Percentiles rank a stretch among this genome's conserved stretches.
phyloP scores from a whole-genome alignment of 2,888 invertebrate genomes.

The Lasius fuliginosus region DNA sequence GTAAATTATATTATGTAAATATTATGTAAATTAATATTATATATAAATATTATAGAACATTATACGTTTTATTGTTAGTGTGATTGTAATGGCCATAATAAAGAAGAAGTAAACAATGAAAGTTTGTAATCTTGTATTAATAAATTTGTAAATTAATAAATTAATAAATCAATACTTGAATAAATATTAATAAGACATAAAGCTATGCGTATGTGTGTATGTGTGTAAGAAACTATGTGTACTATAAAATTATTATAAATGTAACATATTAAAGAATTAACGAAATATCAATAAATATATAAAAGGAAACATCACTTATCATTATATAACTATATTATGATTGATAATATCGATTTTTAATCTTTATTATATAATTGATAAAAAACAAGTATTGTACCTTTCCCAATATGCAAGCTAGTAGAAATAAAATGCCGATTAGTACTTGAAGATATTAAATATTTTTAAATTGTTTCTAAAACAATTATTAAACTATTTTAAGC shows the following conservation, averaged over 20 bases:
- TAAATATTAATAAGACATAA: slow-evolving; percentile 12
- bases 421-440: slow-evolving; percentile 82
- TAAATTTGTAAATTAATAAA: slow-evolving; percentile 15
- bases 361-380: slow-evolving; percentile 56
- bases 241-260: slow-evolving; percentile 18
- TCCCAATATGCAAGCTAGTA: slow-evolving; percentile 85
- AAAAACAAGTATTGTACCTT: slow-evolving; percentile 84
- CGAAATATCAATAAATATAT: neutral
- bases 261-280: slow-evolving; percentile 1
- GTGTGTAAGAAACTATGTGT: neutral
- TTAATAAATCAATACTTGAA: slow-evolving; percentile 11
- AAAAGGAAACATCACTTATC: slow-evolving; percentile 9
- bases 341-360: slow-evolving; percentile 10
- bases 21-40: slow-evolving; percentile 12
- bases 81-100: slow-evolving; percentile 13
- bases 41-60: slow-evolving; percentile 33
- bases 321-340: slow-evolving; percentile 8
- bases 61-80: slow-evolving; percentile 59
- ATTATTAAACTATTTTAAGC: slow-evolving; percentile 31
- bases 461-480: slow-evolving; percentile 44
- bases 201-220: neutral
- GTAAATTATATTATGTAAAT: slow-evolving; percentile 16
- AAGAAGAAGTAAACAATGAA: slow-evolving; percentile 36
- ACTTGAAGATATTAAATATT: slow-evolving; percentile 63
- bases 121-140: slow-evolving; percentile 3